Percentiles rank a stretch among this genome's conserved stretches.
These are phyloP conservation scores for Drosophila planitibia DNA, from an alignment of 2,888 invertebrate genomes.

Conservation along the genomic window DNA sequence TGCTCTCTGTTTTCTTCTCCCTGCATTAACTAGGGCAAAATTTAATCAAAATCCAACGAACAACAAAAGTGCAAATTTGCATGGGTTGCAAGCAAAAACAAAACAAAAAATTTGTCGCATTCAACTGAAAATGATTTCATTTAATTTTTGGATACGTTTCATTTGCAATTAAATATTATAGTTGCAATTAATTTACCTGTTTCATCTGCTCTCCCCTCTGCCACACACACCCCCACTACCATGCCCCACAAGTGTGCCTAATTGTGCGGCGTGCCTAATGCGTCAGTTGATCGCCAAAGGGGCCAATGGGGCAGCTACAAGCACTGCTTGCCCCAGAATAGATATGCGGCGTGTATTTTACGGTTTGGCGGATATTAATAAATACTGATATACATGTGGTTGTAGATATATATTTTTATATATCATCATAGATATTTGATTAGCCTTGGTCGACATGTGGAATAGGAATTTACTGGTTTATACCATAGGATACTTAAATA, in stretches of 20 bases:
- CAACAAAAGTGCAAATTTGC: constrained; percentile 24
- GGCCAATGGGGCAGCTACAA: constrained; percentile 41
- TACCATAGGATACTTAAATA: background rate
- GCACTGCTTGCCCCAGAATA: constrained; percentile 39
- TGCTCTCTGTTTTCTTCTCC: constrained; percentile 12
- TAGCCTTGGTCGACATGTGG: constrained; percentile 4
- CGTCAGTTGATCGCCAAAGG: constrained; percentile 35
- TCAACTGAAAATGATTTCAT: constrained; percentile 21
- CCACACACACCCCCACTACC: background rate
- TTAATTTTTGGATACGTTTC: constrained; percentile 17
- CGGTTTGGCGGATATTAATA: constrained; percentile 25
- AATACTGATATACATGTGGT: constrained; percentile 1
- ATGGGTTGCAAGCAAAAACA: background rate
- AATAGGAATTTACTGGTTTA: background rate
- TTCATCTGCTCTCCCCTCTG: background rate
- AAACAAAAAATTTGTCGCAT: constrained; percentile 13
- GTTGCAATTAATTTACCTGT: background rate
- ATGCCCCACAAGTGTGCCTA: constrained; percentile 37
- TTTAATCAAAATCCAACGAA: constrained; percentile 53
- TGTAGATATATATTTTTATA: background rate
- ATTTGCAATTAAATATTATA: constrained; percentile 1
- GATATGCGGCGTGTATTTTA: constrained; percentile 26
- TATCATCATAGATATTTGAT: background rate
- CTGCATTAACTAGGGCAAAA: constrained; percentile 55
- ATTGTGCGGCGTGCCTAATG: constrained; percentile 54